These are phyloP conservation scores for Limnodromus scolopaceus DNA, from an alignment of 2,797 vertebrate species.

Conservation along the genomic window DNA sequence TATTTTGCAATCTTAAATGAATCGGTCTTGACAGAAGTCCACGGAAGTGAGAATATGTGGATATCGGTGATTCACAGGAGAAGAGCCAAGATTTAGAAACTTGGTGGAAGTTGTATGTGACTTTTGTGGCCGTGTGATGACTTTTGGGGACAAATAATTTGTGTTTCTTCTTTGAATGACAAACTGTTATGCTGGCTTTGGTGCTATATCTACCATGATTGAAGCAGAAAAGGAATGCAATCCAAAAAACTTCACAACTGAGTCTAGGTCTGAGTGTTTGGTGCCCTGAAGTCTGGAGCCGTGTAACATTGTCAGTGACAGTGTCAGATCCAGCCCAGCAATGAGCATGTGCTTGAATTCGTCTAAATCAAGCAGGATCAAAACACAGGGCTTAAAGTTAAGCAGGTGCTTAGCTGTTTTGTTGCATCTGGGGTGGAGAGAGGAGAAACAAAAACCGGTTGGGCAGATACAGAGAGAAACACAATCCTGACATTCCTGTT, in stretches of 20 bases:
- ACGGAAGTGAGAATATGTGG: not conserved
- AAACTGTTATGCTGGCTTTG: not conserved
- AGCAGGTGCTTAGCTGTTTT: not conserved
- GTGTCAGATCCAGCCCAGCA: not conserved
- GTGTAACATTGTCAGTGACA: fast-evolving
- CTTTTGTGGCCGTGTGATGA: fast-evolving
- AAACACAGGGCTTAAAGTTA: not conserved
- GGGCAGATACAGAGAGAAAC: not conserved
- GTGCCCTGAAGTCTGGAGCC: not conserved
- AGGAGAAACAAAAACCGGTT: not conserved
- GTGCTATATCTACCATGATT: not conserved
- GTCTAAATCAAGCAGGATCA: not conserved
- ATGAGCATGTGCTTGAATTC: not conserved
- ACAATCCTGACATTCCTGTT: not conserved
- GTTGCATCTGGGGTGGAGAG: not conserved
- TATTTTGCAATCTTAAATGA: not conserved
- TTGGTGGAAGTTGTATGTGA: not conserved
- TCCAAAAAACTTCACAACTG: not conserved
- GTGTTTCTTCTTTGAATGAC: not conserved
- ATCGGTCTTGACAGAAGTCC: not conserved
- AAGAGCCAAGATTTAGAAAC: not conserved
- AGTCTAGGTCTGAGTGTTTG: not conserved
- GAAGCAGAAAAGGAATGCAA: not conserved
- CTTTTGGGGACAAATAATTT: not conserved
- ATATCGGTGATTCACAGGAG: not conserved